Conservation (phyloP, 2,888 invertebrate genomes). For the Agrochola lychnidis region DNA sequence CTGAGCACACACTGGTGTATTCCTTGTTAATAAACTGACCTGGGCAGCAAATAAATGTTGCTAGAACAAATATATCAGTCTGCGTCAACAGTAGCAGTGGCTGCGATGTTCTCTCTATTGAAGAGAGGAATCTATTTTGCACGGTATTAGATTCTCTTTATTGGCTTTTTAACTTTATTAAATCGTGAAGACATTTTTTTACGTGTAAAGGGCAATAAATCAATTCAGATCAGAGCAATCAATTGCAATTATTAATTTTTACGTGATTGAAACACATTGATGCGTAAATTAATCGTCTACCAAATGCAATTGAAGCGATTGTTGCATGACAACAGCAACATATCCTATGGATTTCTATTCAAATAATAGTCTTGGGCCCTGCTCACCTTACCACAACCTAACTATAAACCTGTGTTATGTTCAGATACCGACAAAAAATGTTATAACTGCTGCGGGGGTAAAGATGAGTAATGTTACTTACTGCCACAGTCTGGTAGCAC, state of each 20-base stretch:
- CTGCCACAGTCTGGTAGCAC: no score
- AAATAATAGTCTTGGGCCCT: no score
- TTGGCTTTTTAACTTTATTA: neutral
- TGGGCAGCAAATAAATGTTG: slow-evolving; percentile 24
- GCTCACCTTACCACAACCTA: no score
- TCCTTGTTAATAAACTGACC: slow-evolving; percentile 29
- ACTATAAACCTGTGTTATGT: no score
- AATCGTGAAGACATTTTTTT: neutral
- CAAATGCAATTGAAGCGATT: neutral
- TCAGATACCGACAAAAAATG: no score
- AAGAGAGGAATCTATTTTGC: slow-evolving; percentile 7
- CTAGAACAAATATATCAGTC: slow-evolving; percentile 30
- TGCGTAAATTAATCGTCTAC: neutral
- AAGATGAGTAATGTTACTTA: no score
- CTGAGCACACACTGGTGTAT: slow-evolving; percentile 30
- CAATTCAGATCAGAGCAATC: no score
- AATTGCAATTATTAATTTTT: neutral
- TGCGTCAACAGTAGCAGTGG: slow-evolving; percentile 5
- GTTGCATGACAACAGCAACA: neutral
- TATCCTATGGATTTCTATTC: no score
- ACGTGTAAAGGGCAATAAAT: neutral
- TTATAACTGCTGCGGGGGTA: no score
- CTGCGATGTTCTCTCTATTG: slow-evolving; percentile 1
- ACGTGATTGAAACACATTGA: neutral
- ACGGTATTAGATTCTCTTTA: neutral